Evolutionary conservation across 2,113 vertebrate genomes (phyloP).

Genomic region (Platycercus adscitus): DNA sequence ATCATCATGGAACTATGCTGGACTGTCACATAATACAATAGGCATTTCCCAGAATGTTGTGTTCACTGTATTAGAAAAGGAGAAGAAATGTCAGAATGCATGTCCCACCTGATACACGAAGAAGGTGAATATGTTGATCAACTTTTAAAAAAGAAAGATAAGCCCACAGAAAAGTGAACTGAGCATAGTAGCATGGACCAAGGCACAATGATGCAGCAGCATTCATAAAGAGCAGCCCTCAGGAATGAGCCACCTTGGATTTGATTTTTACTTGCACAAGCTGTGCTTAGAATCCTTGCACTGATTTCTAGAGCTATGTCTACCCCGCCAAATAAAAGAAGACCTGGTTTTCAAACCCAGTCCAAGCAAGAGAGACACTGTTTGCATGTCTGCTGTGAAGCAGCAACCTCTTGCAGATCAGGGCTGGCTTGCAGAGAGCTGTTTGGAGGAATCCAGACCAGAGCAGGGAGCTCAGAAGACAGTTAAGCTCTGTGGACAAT

Average conservation of each 20-base stretch:
- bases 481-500: slow-evolving; percentile 12
- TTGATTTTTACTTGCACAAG: neutral
- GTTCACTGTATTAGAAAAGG: neutral
- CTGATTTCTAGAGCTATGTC: neutral
- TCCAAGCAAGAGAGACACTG: neutral
- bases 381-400: rapidly evolving
- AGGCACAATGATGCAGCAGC: neutral
- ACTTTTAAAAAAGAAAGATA: neutral
- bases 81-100: neutral
- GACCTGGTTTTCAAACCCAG: neutral
- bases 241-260: neutral
- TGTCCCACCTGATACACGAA: neutral
- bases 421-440: neutral
- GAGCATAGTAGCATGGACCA: rapidly evolving
- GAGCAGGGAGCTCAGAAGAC: neutral
- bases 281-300: neutral
- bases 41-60: neutral
- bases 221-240: neutral
- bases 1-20: neutral
- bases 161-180: neutral
- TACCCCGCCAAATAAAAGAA: neutral
- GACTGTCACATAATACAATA: neutral
- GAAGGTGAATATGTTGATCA: neutral
- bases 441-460: neutral
- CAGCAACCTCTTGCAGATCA: neutral